A percentile compares a stretch with the other conserved stretches of the same genome.
Evolutionary conservation across 2,888 invertebrate genomes (phyloP).

Genomic region (Zygogramma bicolorata): DNA sequence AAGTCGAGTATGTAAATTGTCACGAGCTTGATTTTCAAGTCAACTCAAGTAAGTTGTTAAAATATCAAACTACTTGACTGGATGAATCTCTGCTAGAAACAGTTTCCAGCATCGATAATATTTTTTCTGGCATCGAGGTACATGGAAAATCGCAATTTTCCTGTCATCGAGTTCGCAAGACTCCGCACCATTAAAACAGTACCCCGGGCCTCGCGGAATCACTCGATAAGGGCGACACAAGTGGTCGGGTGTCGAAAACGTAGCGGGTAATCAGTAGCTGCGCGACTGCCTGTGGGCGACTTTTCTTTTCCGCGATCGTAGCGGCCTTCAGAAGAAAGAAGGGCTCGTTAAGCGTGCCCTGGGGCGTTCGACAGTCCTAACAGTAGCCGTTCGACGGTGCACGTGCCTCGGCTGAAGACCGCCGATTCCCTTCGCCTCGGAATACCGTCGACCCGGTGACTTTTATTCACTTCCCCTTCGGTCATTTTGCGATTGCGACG

Average conservation of each 20-base stretch:
- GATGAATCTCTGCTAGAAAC: too few relatives aligned
- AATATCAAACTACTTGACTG: too few relatives aligned
- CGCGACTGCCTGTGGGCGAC: slow-evolving; percentile 38
- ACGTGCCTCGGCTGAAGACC: slow-evolving; percentile 58
- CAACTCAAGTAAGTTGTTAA: too few relatives aligned
- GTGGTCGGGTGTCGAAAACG: slow-evolving; percentile 53
- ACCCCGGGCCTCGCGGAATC: slow-evolving; percentile 61
- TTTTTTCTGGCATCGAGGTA: too few relatives aligned
- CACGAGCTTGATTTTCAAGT: too few relatives aligned
- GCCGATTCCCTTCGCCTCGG: slow-evolving; percentile 46
- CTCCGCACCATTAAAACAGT: slow-evolving; percentile 62
- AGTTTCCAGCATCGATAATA: too few relatives aligned
- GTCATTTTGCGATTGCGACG: slow-evolving; percentile 15
- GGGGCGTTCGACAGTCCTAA: slow-evolving; percentile 49
- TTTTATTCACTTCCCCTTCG: slow-evolving; percentile 54
- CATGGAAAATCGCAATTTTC: neutral
- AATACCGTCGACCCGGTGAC: slow-evolving; percentile 48
- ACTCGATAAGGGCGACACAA: slow-evolving; percentile 60
- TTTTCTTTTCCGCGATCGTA: slow-evolving; percentile 49
- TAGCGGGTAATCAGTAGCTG: slow-evolving; percentile 57
- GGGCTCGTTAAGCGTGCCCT: slow-evolving; percentile 60
- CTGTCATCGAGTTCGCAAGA: neutral
- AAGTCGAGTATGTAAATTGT: too few relatives aligned
- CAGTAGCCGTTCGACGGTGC: slow-evolving; percentile 56
- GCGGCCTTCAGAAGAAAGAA: slow-evolving; percentile 53